Evolutionary conservation across 2,113 vertebrate genomes (phyloP), one percentile per base, ranked within the genome.

Genomic region (Megaceryle maxima): DNA sequence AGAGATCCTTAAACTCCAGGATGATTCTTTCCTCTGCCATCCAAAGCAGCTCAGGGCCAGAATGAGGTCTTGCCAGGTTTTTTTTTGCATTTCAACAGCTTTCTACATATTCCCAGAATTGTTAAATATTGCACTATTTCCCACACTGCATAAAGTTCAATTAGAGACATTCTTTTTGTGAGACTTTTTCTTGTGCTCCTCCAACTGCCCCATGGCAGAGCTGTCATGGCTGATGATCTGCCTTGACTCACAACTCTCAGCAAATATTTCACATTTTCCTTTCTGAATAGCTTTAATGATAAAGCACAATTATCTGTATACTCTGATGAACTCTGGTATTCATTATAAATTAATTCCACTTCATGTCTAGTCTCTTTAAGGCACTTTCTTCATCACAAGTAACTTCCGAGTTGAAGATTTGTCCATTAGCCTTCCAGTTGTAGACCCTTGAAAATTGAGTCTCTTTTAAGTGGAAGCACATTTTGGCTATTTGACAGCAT

Each of bases 101-200:
- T 95, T 92, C 80, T 87, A 70, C 60, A 75, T 91, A 88, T 84
- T 96, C 88, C 89, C 94, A 91, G 94, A 91, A 93, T 57, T 92
- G 94, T 92, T 94, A 78, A 87, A 94, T 93, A 77, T 33, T 68
- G 51, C 53, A 78, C 66, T 86, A n/a, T 87, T 90, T 88, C 85
- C 60, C 83, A 80, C 46, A 72, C 39, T 86, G 66, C 73, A 80
- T 53, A 44, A 94, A 92, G 84, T 87, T 92, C 91, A 95, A 66
- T 90, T 70, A 95, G 80, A 92, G 78, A 31, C 41, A 92, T 81
- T 81, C n/a, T 75, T 95, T 88, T 53, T 51, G 43, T 78, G 72
- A 56, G 56, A 39, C 51, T 63, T 88, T 91, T 79, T 46, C 68
- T 80, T 81, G 29, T 78, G 83, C 48, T 90, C 43, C 72, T 94